Base-by-base conservation (phyloP, 2,888 invertebrate species). In the Campopleginae sp. region DNA sequence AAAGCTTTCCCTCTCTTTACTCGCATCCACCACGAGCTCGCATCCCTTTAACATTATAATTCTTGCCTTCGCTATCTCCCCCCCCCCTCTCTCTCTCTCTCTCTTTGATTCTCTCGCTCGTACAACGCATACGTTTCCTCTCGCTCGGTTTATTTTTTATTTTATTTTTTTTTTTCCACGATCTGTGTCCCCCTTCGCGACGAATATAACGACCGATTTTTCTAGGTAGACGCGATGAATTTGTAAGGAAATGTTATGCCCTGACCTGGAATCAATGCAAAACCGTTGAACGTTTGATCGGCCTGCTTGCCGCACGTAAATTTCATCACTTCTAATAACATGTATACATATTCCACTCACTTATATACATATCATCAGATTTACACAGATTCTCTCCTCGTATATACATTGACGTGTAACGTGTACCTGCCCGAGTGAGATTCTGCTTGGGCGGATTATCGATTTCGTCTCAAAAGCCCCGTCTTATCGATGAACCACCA, bases 11-110 rank as follows among this genome's bases (percentile, higher is more conserved):
- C 58, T 81, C 72, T 70, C 80, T 74, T 51, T 74, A 70, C 38
- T 70, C 48, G 65, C 48, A 71, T 66, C 85, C 85, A 87, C 86
- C 80, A 82, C 80, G 86, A 90, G 91, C 90, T 91, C 90, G 92
- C 92, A 92, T 93, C 92, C 92, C 91, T 93, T 93, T 92, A 92
- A 93, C 92, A 92, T 93, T 93, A 92, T 92, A 93, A 93, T 93
- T 93, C 91, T 89, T 89, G 87, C 89, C 88, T 74, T 87, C 87
- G 79, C 86, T 84, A 76, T 76, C 75, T 78, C 66, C 54, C 48
- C 14, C 61, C 79, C 79, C 65, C 77, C 33, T 33, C 58, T 82
- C 80, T 71, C 80, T 76, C 75, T 85, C 66, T 83, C 85, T 76
- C 82, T 80, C 83, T 81, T 74, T 42, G 84, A 86, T 82, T 71